These are phyloP conservation scores for Scaptomyza hsui DNA, from an alignment of 1,140 invertebrate genomes.

Conservation along the genomic window DNA sequence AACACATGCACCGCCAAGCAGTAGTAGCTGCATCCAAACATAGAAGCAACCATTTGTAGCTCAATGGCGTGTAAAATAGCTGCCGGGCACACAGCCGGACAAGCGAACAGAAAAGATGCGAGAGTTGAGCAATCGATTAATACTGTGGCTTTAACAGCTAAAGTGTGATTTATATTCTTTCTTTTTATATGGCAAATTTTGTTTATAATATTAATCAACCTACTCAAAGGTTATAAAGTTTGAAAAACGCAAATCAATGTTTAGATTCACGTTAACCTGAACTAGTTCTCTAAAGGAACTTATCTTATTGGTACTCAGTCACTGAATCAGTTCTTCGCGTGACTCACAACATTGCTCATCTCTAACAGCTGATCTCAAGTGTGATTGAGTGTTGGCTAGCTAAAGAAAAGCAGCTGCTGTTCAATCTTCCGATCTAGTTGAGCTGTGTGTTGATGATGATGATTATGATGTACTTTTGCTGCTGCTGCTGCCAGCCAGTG, in stretches of 20 bases:
- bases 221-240: too few relatives aligned
- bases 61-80: slow-evolving; percentile 81
- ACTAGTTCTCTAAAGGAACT: too few relatives aligned
- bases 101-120: neutral
- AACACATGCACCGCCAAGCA: slow-evolving; percentile 55
- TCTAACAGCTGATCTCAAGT: slow-evolving; percentile 25
- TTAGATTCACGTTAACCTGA: too few relatives aligned
- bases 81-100: slow-evolving; percentile 58
- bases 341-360: slow-evolving; percentile 18
- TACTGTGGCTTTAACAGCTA: neutral
- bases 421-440: slow-evolving; percentile 26
- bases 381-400: slow-evolving; percentile 37
- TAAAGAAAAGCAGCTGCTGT: slow-evolving; percentile 27
- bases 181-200: too few relatives aligned
- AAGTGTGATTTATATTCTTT: too few relatives aligned
- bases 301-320: too few relatives aligned
- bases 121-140: slow-evolving; percentile 50
- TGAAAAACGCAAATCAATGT: too few relatives aligned
- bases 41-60: slow-evolving; percentile 59
- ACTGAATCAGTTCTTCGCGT: too few relatives aligned
- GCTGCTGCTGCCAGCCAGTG: slow-evolving; percentile 46
- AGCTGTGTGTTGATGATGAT: slow-evolving; percentile 49
- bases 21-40: slow-evolving; percentile 19
- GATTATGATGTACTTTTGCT: slow-evolving; percentile 54
- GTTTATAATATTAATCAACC: too few relatives aligned